Conservation (phyloP, 1,140 invertebrate species). For the Oryzaephilus surinamensis region DNA sequence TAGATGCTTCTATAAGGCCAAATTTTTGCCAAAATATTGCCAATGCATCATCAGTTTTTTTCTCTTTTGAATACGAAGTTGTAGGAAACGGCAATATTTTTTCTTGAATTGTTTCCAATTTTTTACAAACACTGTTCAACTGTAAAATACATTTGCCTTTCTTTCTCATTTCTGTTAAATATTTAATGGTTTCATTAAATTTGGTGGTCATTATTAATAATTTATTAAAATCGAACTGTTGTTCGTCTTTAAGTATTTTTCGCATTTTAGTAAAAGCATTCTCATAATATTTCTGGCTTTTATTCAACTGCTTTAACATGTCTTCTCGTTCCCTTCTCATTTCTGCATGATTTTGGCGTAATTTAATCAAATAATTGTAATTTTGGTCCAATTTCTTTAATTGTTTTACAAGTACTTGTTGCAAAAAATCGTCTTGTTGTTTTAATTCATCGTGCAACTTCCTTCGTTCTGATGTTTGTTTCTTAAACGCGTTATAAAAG, state of each 20-base stretch:
- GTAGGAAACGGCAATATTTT: too few species aligned
- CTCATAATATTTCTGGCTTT: slow-evolving; percentile 20
- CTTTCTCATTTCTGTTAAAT: slow-evolving; percentile 26
- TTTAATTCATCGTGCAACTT: slow-evolving; percentile 18
- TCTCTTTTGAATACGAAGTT: slow-evolving; percentile 2
- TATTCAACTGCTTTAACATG: slow-evolving; percentile 12
- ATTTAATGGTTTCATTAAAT: slow-evolving; percentile 14
- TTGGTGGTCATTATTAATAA: slow-evolving; percentile 17
- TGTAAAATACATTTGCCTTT: slow-evolving; percentile 44
- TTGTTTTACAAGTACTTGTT: slow-evolving; percentile 17
- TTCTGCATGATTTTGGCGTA: slow-evolving; percentile 17
- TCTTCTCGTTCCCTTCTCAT: slow-evolving; percentile 11
- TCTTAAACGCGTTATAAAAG: slow-evolving; percentile 16
- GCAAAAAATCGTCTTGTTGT: slow-evolving; percentile 19
- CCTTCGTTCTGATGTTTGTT: slow-evolving; percentile 15
- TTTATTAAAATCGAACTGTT: slow-evolving; percentile 15
- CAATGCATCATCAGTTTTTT: slow-evolving; percentile 6
- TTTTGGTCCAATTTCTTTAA: slow-evolving; percentile 16
- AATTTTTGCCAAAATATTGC: slow-evolving; percentile 28
- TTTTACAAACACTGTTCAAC: slow-evolving; percentile 41
- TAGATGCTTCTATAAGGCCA: too few species aligned
- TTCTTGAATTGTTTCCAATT: slow-evolving; percentile 51
- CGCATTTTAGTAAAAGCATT: slow-evolving; percentile 20
- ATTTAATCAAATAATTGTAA: slow-evolving; percentile 13
- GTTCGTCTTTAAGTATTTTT: slow-evolving; percentile 18